These are phyloP conservation scores for Brienomyrus longianalis DNA, from an alignment of 2,113 vertebrate species.

Conservation along the genomic window DNA sequence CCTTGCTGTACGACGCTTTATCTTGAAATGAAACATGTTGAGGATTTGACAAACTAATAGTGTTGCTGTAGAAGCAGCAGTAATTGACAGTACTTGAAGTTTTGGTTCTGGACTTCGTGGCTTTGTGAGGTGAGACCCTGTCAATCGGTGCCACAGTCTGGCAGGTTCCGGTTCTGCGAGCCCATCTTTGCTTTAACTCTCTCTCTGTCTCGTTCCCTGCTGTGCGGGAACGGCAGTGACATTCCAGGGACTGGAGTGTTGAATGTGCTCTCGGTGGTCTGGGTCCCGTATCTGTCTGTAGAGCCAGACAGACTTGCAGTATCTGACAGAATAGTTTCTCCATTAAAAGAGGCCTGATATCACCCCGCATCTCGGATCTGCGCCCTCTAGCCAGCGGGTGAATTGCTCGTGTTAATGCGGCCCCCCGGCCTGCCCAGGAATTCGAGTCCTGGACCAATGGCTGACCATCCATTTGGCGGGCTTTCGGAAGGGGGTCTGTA, in stretches of 20 bases:
- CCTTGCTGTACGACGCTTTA: background rate
- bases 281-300: background rate
- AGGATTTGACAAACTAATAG: background rate
- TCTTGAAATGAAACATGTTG: background rate
- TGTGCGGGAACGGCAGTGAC: background rate
- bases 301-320: background rate
- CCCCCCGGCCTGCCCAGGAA: background rate
- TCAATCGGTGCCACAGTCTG: background rate
- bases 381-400: background rate
- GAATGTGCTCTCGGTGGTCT: constrained; percentile 5
- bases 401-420: background rate
- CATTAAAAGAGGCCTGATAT: constrained; percentile 2
- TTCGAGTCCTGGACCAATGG: no score
- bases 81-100: background rate
- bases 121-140: background rate
- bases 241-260: background rate
- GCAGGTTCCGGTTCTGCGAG: background rate
- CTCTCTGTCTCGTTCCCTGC: background rate
- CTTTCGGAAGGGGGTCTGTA: no score
- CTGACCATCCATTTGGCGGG: no score
- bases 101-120: background rate
- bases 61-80: background rate
- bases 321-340: background rate
- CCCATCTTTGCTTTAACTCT: background rate
- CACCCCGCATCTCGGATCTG: background rate